phyloP scores from a whole-genome alignment of 2,888 invertebrate genomes.

The Phaonia tiefii region DNA sequence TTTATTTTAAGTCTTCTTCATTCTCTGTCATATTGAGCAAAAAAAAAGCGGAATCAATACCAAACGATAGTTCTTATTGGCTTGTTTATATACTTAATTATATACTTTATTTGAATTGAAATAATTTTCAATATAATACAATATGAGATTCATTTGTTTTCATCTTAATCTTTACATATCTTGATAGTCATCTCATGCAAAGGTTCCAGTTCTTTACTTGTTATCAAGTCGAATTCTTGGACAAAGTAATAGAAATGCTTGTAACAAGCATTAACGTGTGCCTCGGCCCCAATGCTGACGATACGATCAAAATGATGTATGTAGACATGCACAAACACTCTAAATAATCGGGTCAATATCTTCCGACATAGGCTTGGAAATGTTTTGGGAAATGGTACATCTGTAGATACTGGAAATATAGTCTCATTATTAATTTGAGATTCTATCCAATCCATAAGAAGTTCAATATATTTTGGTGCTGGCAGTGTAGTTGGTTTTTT shows the following conservation, averaged over 20 bases:
- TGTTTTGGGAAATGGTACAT: conserved; percentile 92
- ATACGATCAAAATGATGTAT: conserved; percentile 96
- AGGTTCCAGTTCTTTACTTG: conserved; percentile 92
- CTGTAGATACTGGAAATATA: conserved; percentile 88
- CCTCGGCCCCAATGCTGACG: conserved; percentile 92
- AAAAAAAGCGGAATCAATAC: too few relatives aligned
- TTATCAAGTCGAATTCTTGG: conserved; percentile 91
- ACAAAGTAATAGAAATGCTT: conserved; percentile 97
- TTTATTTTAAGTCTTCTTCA: too few relatives aligned
- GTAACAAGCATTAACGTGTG: conserved; percentile 96
- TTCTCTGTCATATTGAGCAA: too few relatives aligned
- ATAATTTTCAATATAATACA: conserved; percentile 18
- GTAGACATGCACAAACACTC: conserved; percentile 96
- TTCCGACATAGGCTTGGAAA: conserved; percentile 90
- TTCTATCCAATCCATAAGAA: conserved; percentile 96
- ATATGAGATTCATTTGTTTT: conserved; percentile 15
- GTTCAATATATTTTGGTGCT: conserved; percentile 90
- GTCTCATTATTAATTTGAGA: conserved; percentile 93
- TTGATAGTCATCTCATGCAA: conserved; percentile 88
- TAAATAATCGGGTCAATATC: conserved; percentile 91
- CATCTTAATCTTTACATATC: conserved; percentile 84
- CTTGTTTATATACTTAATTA: background rate
- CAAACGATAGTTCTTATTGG: too few relatives aligned
- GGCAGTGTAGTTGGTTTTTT: conserved; percentile 90
- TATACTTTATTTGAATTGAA: conserved; percentile 17